Base-by-base conservation (phyloP, 2,113 vertebrate species). In the Platichthys stellatus region DNA sequence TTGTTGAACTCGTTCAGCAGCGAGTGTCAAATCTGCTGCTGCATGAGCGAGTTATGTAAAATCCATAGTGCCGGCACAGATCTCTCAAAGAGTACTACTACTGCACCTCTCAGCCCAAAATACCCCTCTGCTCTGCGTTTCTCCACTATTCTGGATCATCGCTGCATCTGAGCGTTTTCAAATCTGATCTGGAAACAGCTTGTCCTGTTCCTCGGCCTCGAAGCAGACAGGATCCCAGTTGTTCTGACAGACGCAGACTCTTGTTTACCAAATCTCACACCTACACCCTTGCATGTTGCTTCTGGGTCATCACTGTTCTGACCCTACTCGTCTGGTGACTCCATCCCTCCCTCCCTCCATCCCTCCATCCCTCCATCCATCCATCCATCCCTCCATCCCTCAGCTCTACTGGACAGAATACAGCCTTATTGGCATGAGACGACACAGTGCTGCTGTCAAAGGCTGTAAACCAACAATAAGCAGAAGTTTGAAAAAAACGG, bases 41-140 rank as follows among this genome's bases (percentile, higher is more conserved):
- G 74, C 45, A 76, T 73, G 76, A 81, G 70, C 58, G 71, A 74
- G 77, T 87, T 86, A 84, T 69, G 69, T 89, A 80, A 88, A 87
- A 49, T 45, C 68, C 24, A 63, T 28, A 40, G 8, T 56, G 4
- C 14, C 15, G 17, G 15, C 17, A 49, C 14, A 18, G 45, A 10
- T 69, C 75, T 74, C 61, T 86, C 10, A 0, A 72, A 78, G 61
- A 13, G 63, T 63, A 43, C 69, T 66, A 35, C 65, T 69, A 14
- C 54, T 69, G 75, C 2, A 60, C 59, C 81, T 67, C 78, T 82
- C 21, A 40, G 70, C 76, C 81, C 53, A 51, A 82, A 78, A 82
- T 86, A 84, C 54, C 68, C 57, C 68, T 31, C 21, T 23, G 15
- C 66, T 67, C 31, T 80, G n/a, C 1, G 54, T 24, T 57, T 14